phyloP scores from a whole-genome alignment of 2,113 vertebrate genomes.

The Azemiops feae region DNA sequence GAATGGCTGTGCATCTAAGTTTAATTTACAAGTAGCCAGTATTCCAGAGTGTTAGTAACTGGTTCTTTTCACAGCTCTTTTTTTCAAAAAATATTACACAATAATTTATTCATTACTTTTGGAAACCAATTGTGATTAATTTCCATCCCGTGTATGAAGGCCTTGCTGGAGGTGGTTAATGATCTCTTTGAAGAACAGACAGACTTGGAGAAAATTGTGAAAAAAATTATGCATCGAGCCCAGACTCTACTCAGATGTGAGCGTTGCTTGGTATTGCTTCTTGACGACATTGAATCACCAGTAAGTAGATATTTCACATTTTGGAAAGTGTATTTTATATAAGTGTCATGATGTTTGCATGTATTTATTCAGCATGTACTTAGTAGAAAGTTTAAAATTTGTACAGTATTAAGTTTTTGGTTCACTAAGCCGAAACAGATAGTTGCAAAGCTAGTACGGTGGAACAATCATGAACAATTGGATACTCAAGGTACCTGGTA shows the following conservation, averaged over 20 bases:
- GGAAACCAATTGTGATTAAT: constrained; percentile 30
- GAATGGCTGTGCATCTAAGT: background rate
- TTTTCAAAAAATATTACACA: background rate
- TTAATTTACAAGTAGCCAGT: background rate
- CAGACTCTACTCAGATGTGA: constrained; percentile 97
- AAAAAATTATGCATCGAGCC: constrained; percentile 99
- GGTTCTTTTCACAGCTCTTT: background rate
- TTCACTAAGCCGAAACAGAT: background rate
- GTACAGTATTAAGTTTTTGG: background rate
- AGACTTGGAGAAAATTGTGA: constrained; percentile 97
- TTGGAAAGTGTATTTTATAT: background rate
- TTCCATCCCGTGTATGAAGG: constrained; percentile 70
- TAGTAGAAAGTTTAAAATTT: background rate
- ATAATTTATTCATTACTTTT: constrained; percentile 9
- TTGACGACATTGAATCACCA: constrained; percentile 97
- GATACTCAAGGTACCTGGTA: background rate
- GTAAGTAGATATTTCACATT: constrained; percentile 70
- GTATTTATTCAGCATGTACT: background rate
- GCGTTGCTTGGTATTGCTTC: constrained; percentile 91
- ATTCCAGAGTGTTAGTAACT: constrained; percentile 1
- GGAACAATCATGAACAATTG: background rate
- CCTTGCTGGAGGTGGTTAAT: constrained; percentile 96
- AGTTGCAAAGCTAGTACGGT: background rate
- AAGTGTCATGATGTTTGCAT: background rate
- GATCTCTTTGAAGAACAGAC: constrained; percentile 99